phyloP scores from a whole-genome alignment of 2,888 invertebrate genomes.

The Sepioteuthis lessoniana region DNA sequence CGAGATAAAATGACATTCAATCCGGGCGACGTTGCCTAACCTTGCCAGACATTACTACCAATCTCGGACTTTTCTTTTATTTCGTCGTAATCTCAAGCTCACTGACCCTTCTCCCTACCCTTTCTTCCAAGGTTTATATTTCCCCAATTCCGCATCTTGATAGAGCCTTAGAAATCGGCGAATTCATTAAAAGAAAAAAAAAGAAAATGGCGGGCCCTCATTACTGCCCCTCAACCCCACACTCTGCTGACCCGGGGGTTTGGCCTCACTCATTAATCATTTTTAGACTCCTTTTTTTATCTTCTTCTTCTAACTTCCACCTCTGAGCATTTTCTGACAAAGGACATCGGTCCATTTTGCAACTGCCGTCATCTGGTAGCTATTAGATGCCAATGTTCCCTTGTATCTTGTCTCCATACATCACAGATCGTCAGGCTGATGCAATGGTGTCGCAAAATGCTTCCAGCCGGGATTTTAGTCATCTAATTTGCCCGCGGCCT shows the following conservation, averaged over 20 bases:
- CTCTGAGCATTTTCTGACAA: neutral
- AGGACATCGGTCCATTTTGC: neutral
- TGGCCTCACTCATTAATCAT: neutral
- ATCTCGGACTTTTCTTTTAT: neutral
- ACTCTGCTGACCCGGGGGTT: neutral
- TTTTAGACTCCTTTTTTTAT: neutral
- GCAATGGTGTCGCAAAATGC: neutral
- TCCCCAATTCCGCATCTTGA: neutral
- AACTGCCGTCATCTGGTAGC: conserved; percentile 33
- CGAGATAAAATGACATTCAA: neutral
- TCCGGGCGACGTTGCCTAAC: neutral
- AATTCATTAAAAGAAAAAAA: conserved; percentile 25
- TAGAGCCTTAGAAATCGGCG: neutral
- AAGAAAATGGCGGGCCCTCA: too few relatives aligned
- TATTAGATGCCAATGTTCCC: neutral
- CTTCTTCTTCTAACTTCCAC: neutral
- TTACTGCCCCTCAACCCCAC: neutral
- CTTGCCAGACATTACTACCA: neutral
- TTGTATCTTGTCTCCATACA: conserved; percentile 33
- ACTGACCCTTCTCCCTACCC: neutral
- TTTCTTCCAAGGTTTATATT: neutral
- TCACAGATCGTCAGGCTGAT: conserved; percentile 6
- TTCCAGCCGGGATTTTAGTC: neutral
- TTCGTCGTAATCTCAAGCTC: neutral
- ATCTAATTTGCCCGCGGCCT: neutral